Evolutionary conservation across 2,113 vertebrate genomes (phyloP).

Genomic region (Pseudonaja textilis): DNA sequence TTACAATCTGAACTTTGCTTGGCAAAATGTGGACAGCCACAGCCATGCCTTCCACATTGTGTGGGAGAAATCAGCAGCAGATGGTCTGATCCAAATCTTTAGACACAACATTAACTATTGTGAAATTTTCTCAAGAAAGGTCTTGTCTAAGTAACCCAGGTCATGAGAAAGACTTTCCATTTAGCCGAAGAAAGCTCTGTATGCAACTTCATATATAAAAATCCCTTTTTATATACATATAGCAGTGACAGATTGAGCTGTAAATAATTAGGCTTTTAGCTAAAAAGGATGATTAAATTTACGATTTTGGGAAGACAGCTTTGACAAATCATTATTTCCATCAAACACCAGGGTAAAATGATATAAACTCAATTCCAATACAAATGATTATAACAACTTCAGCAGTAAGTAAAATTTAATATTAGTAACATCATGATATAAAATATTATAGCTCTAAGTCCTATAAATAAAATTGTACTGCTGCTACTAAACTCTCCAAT

Average conservation of each 20-base stretch:
- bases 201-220: background rate
- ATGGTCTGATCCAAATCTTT: background rate
- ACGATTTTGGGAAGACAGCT: background rate
- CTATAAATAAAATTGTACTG: background rate
- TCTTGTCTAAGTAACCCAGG: background rate
- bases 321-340: background rate
- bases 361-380: background rate
- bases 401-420: background rate
- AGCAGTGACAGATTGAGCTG: background rate
- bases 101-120: background rate
- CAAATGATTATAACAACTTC: background rate
- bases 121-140: background rate
- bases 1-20: background rate
- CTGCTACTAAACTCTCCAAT: background rate
- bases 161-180: background rate
- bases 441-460: background rate
- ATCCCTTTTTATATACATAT: background rate
- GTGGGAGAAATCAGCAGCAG: background rate
- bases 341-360: background rate
- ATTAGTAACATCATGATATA: background rate
- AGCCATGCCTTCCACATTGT: background rate
- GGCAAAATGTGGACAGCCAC: background rate
- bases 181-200: background rate
- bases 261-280: background rate
- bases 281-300: background rate